Percentiles rank a stretch among this genome's conserved stretches.
Conservation (phyloP, 2,888 invertebrate genomes). For the Saturnia pavonia region DNA sequence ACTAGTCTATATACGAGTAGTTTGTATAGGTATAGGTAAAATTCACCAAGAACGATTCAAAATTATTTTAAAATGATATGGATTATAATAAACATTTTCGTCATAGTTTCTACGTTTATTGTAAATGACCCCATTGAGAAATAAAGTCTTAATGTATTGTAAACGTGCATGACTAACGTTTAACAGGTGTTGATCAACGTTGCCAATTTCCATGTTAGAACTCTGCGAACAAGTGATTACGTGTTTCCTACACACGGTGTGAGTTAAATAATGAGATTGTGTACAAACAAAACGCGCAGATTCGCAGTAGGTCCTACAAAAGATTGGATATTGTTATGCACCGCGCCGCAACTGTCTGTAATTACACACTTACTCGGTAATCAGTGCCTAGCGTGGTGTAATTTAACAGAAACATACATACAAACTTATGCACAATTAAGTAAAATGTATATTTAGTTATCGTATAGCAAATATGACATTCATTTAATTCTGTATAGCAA, state of each 20-base stretch:
- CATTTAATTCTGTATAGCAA: background rate
- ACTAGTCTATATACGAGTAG: background rate
- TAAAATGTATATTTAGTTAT: background rate
- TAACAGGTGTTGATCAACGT: constrained; percentile 44
- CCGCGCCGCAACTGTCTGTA: constrained; percentile 40
- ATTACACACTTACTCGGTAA: constrained; percentile 54
- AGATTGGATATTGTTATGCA: constrained; percentile 65
- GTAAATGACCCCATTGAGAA: background rate
- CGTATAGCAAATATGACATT: background rate
- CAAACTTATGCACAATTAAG: background rate
- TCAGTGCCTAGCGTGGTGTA: background rate
- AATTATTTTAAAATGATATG: background rate
- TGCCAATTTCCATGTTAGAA: constrained; percentile 48
- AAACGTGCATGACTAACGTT: constrained; percentile 37
- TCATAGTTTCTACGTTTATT: background rate
- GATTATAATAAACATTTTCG: background rate
- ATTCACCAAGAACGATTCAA: background rate
- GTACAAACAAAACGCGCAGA: constrained; percentile 59
- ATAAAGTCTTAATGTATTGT: constrained; percentile 5
- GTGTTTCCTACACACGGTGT: constrained; percentile 48
- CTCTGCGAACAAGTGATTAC: constrained; percentile 53
- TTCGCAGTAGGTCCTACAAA: constrained; percentile 30
- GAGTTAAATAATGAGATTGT: constrained; percentile 60
- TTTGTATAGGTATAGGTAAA: too few species aligned
- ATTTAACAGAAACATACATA: background rate